Evolutionary conservation across 2,888 invertebrate genomes (phyloP), one percentile per base, ranked within the genome.

Genomic region (Conchocele bisecta): DNA sequence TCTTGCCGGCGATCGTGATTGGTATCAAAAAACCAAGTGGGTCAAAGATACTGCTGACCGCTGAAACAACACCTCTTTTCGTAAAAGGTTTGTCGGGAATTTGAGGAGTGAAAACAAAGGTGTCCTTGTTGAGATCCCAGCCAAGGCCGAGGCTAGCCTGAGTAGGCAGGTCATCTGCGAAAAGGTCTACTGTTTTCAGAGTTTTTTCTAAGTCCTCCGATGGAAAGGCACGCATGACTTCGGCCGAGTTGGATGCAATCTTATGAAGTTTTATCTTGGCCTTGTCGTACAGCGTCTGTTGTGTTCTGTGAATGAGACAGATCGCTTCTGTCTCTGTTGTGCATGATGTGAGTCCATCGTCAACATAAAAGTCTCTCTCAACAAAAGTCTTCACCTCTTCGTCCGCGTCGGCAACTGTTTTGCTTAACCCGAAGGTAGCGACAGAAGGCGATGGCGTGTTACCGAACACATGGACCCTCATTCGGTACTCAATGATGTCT

Each of bases 381-480:
- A 35, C 37, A 35, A 35, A 35, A 35, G 11, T 11, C 37, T 35
- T 35, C 37, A 35, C 37, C 37, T 35, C 37, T 11, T 11, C 11
- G 11, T 35, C 37, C 15, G 11, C 37, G 37, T 15, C n/a, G 15
- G 11, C 15, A 13, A 22, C 33, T 17, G 6, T 28, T 17, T 53
- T 53, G 11, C 53, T 6, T 3, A 74, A 50, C 6, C 53, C 68
- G 39, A 58, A 73, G 3, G 61, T 70, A 22, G 56, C 68, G n/a
- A 60, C 35, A 20, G 72, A 50, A 9, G 68, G 67, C 3, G 61
- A 63, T 7, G 72, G 24, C 6, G 29, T 42, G 37, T 44, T 57
- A 13, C 48, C 44, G 44, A 57, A 44, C 3, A 57, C 6, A 22
- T 57, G 42, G 9, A 44, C 61, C 3, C 35, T 42, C 70, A 71